These are phyloP conservation scores for Lithobates sylvaticus DNA, from an alignment of 2,797 vertebrate genomes.

Conservation along the genomic window DNA sequence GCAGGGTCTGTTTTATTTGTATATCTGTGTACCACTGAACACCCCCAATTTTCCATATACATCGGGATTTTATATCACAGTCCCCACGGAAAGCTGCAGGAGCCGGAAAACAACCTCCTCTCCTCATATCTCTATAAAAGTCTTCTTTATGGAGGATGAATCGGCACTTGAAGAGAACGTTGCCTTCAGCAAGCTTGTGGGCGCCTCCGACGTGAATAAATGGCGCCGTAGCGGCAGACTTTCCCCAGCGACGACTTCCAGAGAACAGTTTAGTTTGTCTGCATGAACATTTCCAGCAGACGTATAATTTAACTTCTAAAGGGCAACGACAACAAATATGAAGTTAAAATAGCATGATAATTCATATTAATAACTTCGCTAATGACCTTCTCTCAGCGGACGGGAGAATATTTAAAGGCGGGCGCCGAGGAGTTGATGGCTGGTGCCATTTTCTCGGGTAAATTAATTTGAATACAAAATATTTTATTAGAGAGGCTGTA, in stretches of 20 bases:
- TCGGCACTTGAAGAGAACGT: constrained; percentile 22
- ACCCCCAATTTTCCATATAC: neutral
- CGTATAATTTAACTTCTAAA: constrained; percentile 27
- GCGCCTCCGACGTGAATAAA: constrained; percentile 26
- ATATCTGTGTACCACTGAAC: neutral
- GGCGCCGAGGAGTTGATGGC: neutral
- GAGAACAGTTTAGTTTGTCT: neutral
- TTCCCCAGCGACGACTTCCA: constrained; percentile 8
- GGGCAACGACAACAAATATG: constrained; percentile 10
- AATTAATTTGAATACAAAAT: constrained; percentile 21
- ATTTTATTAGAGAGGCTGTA: constrained; percentile 12
- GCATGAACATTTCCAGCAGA: constrained; percentile 15
- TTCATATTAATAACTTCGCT: constrained; percentile 30
- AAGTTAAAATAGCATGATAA: constrained; percentile 9
- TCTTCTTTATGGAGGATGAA: neutral
- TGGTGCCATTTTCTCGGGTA: neutral
- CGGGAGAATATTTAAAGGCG: constrained; percentile 17
- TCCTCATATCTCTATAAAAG: constrained; percentile 9
- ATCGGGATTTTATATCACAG: constrained; percentile 19
- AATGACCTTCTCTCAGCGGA: constrained; percentile 28
- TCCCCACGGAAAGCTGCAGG: neutral
- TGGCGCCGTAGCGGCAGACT: neutral
- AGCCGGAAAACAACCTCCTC: neutral
- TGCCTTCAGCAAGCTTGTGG: constrained; percentile 47
- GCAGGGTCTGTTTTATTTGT: no score